Evolutionary conservation across 2,888 invertebrate genomes (phyloP).

Genomic region (Eurois occulta): DNA sequence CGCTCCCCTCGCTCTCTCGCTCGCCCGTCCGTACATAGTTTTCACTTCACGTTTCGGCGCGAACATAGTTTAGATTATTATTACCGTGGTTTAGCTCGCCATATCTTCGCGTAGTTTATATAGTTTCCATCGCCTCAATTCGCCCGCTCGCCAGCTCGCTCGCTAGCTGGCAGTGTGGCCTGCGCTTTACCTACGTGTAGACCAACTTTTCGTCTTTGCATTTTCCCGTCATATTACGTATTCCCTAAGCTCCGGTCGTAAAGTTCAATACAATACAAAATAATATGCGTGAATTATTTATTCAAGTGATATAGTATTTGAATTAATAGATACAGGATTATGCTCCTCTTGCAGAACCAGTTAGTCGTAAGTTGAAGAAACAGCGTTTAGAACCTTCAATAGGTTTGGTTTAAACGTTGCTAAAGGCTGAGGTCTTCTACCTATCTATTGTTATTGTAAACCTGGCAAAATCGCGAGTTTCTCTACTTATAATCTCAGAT

Average conservation of each 20-base stretch:
- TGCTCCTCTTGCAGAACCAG: not conserved
- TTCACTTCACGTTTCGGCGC: no score
- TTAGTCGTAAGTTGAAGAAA: not conserved
- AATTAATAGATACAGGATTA: constrained; percentile 7
- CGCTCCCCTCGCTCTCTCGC: no score
- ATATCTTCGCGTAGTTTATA: no score
- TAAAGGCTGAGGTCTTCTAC: not conserved
- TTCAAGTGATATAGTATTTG: not conserved
- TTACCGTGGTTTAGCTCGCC: no score
- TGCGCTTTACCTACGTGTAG: not conserved
- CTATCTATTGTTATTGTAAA: not conserved
- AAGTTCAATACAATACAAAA: constrained; percentile 18
- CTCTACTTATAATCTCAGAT: constrained; percentile 21
- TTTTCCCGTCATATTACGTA: not conserved
- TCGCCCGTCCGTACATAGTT: no score
- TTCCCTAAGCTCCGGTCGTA: constrained; percentile 3
- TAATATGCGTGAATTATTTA: constrained; percentile 9
- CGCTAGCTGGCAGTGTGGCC: no score
- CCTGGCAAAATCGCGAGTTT: constrained; percentile 12
- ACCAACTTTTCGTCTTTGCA: not conserved
- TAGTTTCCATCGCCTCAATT: no score
- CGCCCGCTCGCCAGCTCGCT: no score
- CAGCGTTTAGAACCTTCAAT: not conserved
- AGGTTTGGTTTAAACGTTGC: not conserved
- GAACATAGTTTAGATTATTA: no score